These are phyloP conservation scores for Probaryconus sp. DNA, from an alignment of 1,140 invertebrate genomes.

Conservation along the genomic window DNA sequence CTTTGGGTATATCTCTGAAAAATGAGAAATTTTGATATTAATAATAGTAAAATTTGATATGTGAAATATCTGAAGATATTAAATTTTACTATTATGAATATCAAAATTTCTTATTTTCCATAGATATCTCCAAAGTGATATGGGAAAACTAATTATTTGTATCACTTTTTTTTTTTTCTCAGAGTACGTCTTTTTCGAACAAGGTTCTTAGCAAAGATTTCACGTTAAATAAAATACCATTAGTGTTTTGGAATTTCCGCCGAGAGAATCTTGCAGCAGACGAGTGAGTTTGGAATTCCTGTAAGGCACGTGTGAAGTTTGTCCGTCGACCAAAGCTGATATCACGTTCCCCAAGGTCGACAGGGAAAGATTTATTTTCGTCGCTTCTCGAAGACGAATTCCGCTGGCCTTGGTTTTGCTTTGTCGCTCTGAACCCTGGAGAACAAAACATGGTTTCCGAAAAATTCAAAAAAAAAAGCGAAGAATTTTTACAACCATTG, in stretches of 20 bases:
- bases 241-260: slow-evolving; percentile 97
- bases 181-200: too few relatives aligned
- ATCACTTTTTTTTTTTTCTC: slow-evolving; percentile 1
- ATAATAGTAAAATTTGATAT: too few relatives aligned
- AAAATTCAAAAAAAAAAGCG: too few relatives aligned
- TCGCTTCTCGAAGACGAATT: slow-evolving; percentile 93
- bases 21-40: too few relatives aligned
- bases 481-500: slow-evolving; percentile 1
- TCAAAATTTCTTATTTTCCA: too few relatives aligned
- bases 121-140: too few relatives aligned
- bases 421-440: slow-evolving; percentile 89
- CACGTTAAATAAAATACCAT: slow-evolving; percentile 89
- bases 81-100: too few relatives aligned
- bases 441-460: slow-evolving; percentile 37
- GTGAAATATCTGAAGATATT: too few relatives aligned
- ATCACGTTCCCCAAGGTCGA: slow-evolving; percentile 97
- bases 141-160: too few relatives aligned
- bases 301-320: slow-evolving; percentile 96
- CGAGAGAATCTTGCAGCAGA: slow-evolving; percentile 95
- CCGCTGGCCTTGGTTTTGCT: slow-evolving; percentile 95
- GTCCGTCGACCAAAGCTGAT: slow-evolving; percentile 95
- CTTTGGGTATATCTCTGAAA: too few relatives aligned
- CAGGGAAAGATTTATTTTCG: slow-evolving; percentile 96
- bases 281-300: slow-evolving; percentile 96
- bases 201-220: not conserved